These are phyloP conservation scores for Bombus superbus DNA, from an alignment of 1,140 invertebrate species.

Conservation along the genomic window DNA sequence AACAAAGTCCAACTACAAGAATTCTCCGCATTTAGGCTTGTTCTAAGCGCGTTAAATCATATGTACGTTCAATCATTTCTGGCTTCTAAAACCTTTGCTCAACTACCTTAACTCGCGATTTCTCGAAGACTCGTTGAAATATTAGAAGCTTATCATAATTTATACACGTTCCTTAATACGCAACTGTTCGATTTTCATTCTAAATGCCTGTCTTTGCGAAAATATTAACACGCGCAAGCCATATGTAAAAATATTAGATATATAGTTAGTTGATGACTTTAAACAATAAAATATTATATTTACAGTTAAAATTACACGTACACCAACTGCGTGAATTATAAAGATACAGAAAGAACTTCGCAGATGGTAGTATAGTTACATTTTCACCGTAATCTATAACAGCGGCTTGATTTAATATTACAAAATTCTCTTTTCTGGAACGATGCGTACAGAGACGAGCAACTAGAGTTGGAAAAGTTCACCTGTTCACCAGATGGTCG, in stretches of 20 bases:
- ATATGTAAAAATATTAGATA: no score
- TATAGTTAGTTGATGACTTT: neutral
- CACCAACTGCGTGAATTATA: neutral
- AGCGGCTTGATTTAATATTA: neutral
- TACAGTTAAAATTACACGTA: neutral
- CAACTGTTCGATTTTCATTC: no score
- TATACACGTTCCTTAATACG: no score
- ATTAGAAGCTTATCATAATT: neutral
- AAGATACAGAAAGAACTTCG: neutral
- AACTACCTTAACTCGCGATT: neutral
- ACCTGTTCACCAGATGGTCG: constrained; percentile 24
- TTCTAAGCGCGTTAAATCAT: neutral
- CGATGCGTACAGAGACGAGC: neutral
- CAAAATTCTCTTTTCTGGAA: neutral
- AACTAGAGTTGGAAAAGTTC: constrained; percentile 50
- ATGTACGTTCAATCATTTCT: neutral
- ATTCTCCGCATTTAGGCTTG: constrained; percentile 2
- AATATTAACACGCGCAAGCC: no score
- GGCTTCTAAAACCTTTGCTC: neutral
- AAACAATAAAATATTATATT: neutral
- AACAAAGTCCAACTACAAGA: neutral
- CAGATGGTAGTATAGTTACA: neutral
- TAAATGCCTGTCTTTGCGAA: no score
- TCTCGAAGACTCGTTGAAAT: neutral
- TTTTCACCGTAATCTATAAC: neutral